These are phyloP conservation scores for Myiopsitta monachus DNA, from an alignment of 2,113 vertebrate genomes.

Conservation along the genomic window DNA sequence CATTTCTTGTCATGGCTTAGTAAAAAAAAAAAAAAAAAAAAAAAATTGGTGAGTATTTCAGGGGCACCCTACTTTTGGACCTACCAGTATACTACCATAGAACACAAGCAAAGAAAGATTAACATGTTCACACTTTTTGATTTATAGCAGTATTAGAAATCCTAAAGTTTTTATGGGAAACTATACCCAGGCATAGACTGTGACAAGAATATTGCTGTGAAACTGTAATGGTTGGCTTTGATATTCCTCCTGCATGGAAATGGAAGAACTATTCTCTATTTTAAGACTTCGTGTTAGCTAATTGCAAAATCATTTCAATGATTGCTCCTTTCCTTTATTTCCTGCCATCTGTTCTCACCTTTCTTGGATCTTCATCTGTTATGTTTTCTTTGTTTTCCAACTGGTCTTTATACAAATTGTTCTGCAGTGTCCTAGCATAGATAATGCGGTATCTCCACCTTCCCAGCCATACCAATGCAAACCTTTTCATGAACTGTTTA, in stretches of 20 bases:
- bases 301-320: not conserved
- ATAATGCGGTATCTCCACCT: not conserved
- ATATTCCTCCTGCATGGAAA: not conserved
- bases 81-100: not conserved
- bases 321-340: not conserved
- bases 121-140: not conserved
- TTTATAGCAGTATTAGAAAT: not conserved
- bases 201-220: not conserved
- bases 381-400: not conserved
- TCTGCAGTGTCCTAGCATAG: not conserved
- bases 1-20: not conserved
- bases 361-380: not conserved
- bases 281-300: not conserved
- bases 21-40: not conserved
- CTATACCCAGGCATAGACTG: not conserved
- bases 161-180: not conserved
- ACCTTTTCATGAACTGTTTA: not conserved
- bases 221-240: not conserved
- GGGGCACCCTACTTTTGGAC: not conserved
- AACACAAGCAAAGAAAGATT: not conserved
- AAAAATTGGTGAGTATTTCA: not conserved
- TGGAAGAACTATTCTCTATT: not conserved
- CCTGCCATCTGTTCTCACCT: not conserved
- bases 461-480: not conserved
- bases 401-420: not conserved